Base-by-base conservation (phyloP, 2,888 invertebrate genomes). In the Hemicrepidius hirtus region DNA sequence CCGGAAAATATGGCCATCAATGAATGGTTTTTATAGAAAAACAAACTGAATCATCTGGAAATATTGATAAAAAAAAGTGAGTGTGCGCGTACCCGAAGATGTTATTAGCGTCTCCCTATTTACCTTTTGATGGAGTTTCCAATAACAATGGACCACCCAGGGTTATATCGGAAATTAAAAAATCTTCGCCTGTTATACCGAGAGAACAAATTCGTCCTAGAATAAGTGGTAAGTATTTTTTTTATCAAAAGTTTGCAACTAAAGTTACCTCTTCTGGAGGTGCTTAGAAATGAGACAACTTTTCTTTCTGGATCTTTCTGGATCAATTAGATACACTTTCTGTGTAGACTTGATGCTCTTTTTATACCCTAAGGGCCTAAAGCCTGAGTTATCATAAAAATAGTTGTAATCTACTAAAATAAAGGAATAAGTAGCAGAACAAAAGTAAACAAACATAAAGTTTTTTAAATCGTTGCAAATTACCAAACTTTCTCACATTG, bases 81-180 rank as follows among this genome's bases (percentile, higher is more conserved):
- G 46, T 46, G 46, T 46, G 46, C 5, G 20, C 16, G n/a, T n/a
- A 46, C 9, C 18, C 20, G 10, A 69, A 60, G 35, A 78, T 78
- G 78, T 60, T 78, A 49, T 63, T 78, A 57, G 76, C 78, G 6
- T 73, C 77, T 21, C 77, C 78, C 12, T 77, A 74, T 67, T 57
- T 78, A 37, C 57, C 68, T 40, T 75, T 77, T 53, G 75, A 77
- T 44, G 67, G 41, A 9, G 71, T 70, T 24, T 28, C 66, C 13
- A 40, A 24, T n/a, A 80, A 77, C 44, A 73, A 75, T 37, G 82
- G 82, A 66, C 83, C 85, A n/a, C 86, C 86, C 0, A 83, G 85
- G 75, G 80, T 86, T 60, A 85, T 86, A 76, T 85, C 86, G 7
- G 86, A 85, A 79, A 83, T 85, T 13, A 78, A 82, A 75, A 86